Percentiles rank a stretch among this genome's conserved stretches.
phyloP scores from a whole-genome alignment of 2,113 vertebrate genomes.

The Malurus elegans region DNA sequence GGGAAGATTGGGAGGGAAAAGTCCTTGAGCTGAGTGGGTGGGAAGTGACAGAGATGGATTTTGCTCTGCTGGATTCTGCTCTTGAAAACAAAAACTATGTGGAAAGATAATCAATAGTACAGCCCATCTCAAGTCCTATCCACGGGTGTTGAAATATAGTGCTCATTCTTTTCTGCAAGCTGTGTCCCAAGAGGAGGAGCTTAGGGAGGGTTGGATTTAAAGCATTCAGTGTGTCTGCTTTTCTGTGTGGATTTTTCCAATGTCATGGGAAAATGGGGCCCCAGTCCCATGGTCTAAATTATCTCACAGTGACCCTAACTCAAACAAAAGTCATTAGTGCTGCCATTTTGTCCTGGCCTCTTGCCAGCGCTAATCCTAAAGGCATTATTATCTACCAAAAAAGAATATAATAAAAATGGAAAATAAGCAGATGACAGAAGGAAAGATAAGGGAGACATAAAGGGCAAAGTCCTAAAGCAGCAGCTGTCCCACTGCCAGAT shows the following conservation, averaged over 20 bases:
- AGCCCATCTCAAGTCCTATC: not conserved
- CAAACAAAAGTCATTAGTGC: not conserved
- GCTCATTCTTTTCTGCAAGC: constrained; percentile 18
- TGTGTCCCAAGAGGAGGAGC: not conserved
- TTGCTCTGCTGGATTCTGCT: not conserved
- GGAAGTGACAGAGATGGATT: not conserved
- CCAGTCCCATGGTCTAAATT: not conserved
- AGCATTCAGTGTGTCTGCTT: not conserved
- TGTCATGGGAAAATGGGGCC: constrained; percentile 43
- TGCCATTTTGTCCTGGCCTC: constrained; percentile 52
- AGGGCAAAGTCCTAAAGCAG: constrained; percentile 36
- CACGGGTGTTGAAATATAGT: not conserved
- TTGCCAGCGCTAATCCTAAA: constrained; percentile 32
- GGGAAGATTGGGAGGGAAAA: not conserved
- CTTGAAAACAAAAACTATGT: not conserved
- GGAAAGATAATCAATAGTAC: not conserved
- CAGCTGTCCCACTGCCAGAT: not conserved
- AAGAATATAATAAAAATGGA: constrained; percentile 32
- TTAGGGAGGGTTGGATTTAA: constrained; percentile 1
- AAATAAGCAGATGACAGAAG: constrained; percentile 57
- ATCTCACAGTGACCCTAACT: constrained; percentile 1
- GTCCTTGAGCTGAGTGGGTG: not conserved
- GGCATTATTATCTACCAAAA: constrained; percentile 35
- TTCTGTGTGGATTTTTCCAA: constrained; percentile 37
- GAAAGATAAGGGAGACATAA: constrained; percentile 26